Conservation (phyloP, 2,797 vertebrate genomes). For the Sylvia borin region DNA sequence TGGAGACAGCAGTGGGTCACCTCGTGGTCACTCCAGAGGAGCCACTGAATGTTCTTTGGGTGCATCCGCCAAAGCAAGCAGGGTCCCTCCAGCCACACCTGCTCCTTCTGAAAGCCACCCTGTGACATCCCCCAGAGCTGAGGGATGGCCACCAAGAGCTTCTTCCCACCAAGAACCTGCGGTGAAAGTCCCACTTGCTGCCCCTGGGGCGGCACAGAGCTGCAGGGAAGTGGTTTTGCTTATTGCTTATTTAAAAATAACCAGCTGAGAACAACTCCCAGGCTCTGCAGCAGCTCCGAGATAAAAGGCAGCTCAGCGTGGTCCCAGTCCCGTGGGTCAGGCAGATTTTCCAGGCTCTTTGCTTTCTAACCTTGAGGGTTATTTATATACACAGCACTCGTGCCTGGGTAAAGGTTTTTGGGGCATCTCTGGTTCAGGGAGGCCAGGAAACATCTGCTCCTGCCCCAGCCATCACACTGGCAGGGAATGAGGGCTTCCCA, state of each 20-base stretch:
- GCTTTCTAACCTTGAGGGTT: background rate
- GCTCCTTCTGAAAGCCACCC: background rate
- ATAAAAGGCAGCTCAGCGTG: conserved; percentile 45
- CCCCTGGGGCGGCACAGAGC: background rate
- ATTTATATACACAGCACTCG: conserved; percentile 17
- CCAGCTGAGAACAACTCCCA: conserved; percentile 30
- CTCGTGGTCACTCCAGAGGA: accelerated
- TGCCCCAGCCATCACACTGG: background rate
- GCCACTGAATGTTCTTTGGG: background rate
- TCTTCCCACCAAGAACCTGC: background rate
- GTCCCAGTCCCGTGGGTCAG: background rate
- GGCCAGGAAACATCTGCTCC: background rate
- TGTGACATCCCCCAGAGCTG: background rate
- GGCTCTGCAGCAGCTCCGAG: background rate
- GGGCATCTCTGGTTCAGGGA: background rate
- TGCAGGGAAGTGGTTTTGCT: background rate
- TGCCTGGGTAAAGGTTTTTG: background rate
- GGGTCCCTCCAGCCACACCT: background rate
- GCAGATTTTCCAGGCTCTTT: background rate
- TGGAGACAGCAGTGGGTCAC: background rate
- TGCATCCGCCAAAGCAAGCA: no score
- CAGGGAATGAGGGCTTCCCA: background rate
- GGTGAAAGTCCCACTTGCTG: background rate
- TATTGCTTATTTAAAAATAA: conserved; percentile 38
- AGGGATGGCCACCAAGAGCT: background rate